Evolutionary conservation across 2,797 vertebrate species (phyloP), one percentile per base, ranked within the genome.

Genomic region (Tadarida brasiliensis): DNA sequence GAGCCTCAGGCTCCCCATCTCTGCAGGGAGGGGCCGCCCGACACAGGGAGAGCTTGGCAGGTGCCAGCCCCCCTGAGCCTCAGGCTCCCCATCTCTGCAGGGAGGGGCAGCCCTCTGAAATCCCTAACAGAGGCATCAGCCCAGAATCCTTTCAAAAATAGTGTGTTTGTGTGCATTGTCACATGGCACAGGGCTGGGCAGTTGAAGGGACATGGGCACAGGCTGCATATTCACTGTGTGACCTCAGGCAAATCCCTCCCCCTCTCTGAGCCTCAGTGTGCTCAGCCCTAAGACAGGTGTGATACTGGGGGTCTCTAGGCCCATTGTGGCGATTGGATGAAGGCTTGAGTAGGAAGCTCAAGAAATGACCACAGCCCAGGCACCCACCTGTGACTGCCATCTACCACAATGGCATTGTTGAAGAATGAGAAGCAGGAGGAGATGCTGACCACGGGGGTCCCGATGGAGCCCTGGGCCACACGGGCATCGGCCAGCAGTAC

Each of bases 361-460:
- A 56, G 81, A 77, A 76, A 65, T 4, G 16, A 11, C 7, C 30
- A n/a, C 22, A 30, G 26, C 10, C 24, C 35, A 61, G 68, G 10
- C 49, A 96, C 98, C 33, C 73, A 97, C 98, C 96, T 96, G 35
- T 76, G 77, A 4, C 12, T 71, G n/a, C 63, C 35, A 0, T 82
- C 14, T 0, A 73, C 8, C 8, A 63, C 11, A 0, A 44, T 33
- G 47, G 87, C 78, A 0, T 35, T 54, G 54, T 80, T 35, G 16
- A 97, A 76, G 30, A 90, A 2, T 0, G 93, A 81, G 61, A 67
- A 88, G 94, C 97, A 98, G 67, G 94, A 5, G 0, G 94, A 92
- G 61, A 97, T 65, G 17, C 95, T 97, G 94, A 98, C 54, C 65
- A 97, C 30, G 0, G 96, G 98, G 22, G 96, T 97, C 57, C 77